A percentile compares a stretch with the other conserved stretches of the same genome.
Evolutionary conservation across 2,888 invertebrate species (phyloP).

Genomic region (Xylophagus ater): DNA sequence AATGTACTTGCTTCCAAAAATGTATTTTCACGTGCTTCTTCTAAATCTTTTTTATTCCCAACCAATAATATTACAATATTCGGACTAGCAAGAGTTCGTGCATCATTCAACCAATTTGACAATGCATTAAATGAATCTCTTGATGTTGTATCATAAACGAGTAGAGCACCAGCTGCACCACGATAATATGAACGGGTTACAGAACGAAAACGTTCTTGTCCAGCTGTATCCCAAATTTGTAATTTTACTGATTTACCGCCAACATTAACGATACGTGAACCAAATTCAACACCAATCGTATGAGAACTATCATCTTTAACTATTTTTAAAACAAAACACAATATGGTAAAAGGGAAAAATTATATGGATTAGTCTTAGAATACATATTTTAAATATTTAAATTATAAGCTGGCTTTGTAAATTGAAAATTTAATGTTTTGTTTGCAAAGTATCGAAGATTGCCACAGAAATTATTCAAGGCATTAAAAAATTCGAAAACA

Average conservation of each 20-base stretch:
- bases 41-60: constrained; percentile 74
- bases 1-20: constrained; percentile 73
- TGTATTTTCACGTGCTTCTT: constrained; percentile 68
- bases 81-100: constrained; percentile 66
- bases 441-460: too few species aligned
- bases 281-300: constrained; percentile 79
- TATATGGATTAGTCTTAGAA: too few species aligned
- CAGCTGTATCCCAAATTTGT: constrained; percentile 64
- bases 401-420: too few species aligned
- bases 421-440: too few species aligned
- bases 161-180: constrained; percentile 83
- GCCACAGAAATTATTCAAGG: too few species aligned
- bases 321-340: too few species aligned
- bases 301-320: constrained; percentile 76
- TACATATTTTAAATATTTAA: too few species aligned
- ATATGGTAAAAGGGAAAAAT: constrained; percentile 3
- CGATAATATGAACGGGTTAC: constrained; percentile 69
- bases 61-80: constrained; percentile 71
- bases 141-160: constrained; percentile 83
- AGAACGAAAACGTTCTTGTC: constrained; percentile 42
- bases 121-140: constrained; percentile 88
- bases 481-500: too few species aligned
- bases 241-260: constrained; percentile 72
- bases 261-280: constrained; percentile 72
- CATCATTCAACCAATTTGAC: constrained; percentile 76